Conservation (phyloP, 2,888 invertebrate species). For the Drosophila barbarae region DNA sequence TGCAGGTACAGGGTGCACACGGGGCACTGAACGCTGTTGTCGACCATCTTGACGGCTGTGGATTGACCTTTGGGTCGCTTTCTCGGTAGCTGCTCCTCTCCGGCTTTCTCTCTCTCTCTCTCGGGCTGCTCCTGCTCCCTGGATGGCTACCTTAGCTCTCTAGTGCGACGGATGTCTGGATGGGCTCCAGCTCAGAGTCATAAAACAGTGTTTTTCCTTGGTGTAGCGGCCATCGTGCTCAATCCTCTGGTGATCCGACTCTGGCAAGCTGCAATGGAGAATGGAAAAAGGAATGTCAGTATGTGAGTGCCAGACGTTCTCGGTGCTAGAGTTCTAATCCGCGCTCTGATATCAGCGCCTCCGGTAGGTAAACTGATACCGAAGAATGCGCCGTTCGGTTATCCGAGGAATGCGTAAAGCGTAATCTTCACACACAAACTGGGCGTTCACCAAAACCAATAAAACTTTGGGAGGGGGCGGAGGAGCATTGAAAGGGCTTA, state of each 20-base stretch:
- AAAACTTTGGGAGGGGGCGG: neutral
- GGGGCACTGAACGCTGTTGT: slow-evolving; percentile 84
- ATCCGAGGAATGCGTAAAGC: slow-evolving; percentile 29
- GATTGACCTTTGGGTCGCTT: slow-evolving; percentile 11
- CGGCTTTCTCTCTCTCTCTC: slow-evolving; percentile 6
- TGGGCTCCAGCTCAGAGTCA: slow-evolving; percentile 55
- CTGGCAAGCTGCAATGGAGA: slow-evolving; percentile 24
- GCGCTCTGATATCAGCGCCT: slow-evolving; percentile 29
- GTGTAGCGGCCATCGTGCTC: slow-evolving; percentile 56
- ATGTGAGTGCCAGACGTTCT: slow-evolving; percentile 5
- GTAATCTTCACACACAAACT: slow-evolving; percentile 53
- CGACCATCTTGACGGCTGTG: slow-evolving; percentile 68
- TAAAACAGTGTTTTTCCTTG: slow-evolving; percentile 52
- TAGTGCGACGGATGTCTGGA: slow-evolving; percentile 16
- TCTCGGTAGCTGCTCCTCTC: slow-evolving; percentile 23
- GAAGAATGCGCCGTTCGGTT: slow-evolving; percentile 49
- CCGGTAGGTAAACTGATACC: slow-evolving; percentile 33
- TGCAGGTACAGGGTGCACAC: slow-evolving; percentile 91
- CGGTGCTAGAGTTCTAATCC: slow-evolving; percentile 4
- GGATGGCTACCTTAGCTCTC: slow-evolving; percentile 6
- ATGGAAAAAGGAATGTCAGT: slow-evolving; percentile 17
- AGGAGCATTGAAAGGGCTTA: neutral
- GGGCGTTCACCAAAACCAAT: slow-evolving; percentile 22
- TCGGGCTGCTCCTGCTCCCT: slow-evolving; percentile 13
- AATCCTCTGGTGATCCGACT: slow-evolving; percentile 45